phyloP scores from a whole-genome alignment of 2,113 vertebrate species.

The Microcebus griseorufus region DNA sequence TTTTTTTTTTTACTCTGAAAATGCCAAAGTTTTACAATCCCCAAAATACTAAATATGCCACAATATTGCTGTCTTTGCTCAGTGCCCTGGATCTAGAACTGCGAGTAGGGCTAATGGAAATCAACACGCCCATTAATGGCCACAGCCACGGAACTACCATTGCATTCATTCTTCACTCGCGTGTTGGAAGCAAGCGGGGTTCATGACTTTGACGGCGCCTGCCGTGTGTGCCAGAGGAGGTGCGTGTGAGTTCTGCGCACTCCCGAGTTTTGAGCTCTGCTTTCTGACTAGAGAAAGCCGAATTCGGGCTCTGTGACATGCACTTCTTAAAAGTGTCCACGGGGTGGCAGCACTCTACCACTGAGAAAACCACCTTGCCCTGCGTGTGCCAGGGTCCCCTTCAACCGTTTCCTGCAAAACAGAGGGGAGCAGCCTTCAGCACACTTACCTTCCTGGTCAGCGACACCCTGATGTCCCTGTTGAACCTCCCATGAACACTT shows the following conservation, averaged over 20 bases:
- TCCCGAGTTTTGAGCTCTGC: neutral
- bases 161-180: accelerated
- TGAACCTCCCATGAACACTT: neutral
- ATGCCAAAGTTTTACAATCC: neutral
- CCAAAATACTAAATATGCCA: accelerated
- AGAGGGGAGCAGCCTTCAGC: neutral
- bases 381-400: accelerated
- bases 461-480: neutral
- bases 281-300: accelerated
- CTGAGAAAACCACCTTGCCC: neutral
- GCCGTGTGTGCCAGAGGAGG: neutral
- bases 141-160: accelerated
- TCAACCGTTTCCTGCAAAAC: neutral
- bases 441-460: neutral
- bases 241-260: neutral
- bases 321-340: conserved; percentile 34
- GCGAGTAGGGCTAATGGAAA: neutral
- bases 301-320: accelerated
- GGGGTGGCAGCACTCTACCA: conserved; percentile 53
- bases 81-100: neutral
- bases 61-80: accelerated
- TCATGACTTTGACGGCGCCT: neutral
- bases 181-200: neutral
- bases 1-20: neutral
- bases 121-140: accelerated